Conservation (phyloP, 2,888 invertebrate species). For the Ormyrus labotus region DNA sequence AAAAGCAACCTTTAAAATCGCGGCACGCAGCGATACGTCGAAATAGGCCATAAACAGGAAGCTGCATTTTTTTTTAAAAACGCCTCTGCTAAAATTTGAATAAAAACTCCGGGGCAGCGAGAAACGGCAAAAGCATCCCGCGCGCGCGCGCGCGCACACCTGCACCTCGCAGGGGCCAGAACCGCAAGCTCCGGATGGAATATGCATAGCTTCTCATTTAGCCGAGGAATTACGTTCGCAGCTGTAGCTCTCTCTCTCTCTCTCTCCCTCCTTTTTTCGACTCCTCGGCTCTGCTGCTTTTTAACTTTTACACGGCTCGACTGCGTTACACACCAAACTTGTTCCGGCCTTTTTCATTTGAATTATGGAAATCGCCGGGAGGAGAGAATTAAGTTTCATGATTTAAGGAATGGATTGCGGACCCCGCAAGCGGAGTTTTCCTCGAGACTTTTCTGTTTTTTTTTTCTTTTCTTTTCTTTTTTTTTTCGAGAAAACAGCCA, state of each 20-base stretch:
- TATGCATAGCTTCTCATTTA: constrained; percentile 48
- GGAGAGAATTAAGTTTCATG: constrained; percentile 50
- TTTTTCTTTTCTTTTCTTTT: too few relatives aligned
- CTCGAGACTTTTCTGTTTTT: too few relatives aligned
- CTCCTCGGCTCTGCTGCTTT: constrained; percentile 11
- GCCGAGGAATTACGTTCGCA: constrained; percentile 35
- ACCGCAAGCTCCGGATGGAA: constrained; percentile 23
- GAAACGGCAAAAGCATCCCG: neutral
- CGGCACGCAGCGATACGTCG: neutral
- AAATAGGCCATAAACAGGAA: neutral
- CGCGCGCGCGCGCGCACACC: neutral
- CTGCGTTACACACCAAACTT: constrained; percentile 28
- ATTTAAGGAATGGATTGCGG: constrained; percentile 49
- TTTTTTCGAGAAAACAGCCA: constrained; percentile 39
- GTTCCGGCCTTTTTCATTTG: constrained; percentile 44
- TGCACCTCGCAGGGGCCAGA: constrained; percentile 10
- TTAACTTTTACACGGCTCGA: constrained; percentile 37
- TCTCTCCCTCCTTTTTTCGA: constrained; percentile 1
- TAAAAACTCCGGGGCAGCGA: constrained; percentile 5
- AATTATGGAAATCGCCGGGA: constrained; percentile 53
- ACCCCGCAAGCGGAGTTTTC: neutral
- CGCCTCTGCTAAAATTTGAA: constrained; percentile 12
- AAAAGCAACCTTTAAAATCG: neutral
- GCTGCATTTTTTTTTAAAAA: neutral
- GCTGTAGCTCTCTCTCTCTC: constrained; percentile 14